A percentile compares a stretch with the other conserved stretches of the same genome.
phyloP scores from a whole-genome alignment of 2,888 invertebrate genomes.

The Nephrotoma appendiculata region DNA sequence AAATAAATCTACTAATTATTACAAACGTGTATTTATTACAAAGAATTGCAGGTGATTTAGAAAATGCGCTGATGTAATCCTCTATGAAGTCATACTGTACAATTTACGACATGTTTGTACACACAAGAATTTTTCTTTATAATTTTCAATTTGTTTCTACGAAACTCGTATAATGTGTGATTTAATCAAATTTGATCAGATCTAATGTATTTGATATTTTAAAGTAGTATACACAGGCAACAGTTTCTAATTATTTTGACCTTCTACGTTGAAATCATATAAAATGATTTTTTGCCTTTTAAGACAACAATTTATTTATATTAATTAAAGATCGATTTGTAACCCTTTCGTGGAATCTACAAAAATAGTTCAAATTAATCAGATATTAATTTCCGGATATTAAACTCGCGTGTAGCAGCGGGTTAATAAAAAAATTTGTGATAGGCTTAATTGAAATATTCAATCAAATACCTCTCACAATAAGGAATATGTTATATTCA shows the following conservation, averaged over 20 bases:
- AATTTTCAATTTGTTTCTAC: neutral
- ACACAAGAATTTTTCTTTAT: neutral
- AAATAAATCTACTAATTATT: neutral
- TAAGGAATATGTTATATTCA: neutral
- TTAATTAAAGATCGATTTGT: neutral
- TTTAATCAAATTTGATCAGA: neutral
- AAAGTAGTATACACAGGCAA: neutral
- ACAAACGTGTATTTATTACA: neutral
- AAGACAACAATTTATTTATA: neutral
- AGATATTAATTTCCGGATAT: neutral
- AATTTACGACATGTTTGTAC: neutral
- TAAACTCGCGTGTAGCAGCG: neutral
- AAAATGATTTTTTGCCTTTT: neutral
- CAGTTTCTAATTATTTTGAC: neutral
- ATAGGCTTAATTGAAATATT: neutral
- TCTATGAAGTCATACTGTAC: neutral
- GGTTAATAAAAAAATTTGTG: neutral
- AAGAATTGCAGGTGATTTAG: neutral
- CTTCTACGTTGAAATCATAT: neutral
- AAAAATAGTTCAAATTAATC: neutral
- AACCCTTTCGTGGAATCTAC: neutral
- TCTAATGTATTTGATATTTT: neutral
- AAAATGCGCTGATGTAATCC: neutral
- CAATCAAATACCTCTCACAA: neutral
- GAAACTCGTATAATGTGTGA: neutral